Evolutionary conservation across 2,888 invertebrate genomes (phyloP).

Genomic region (Tenthredo livida): DNA sequence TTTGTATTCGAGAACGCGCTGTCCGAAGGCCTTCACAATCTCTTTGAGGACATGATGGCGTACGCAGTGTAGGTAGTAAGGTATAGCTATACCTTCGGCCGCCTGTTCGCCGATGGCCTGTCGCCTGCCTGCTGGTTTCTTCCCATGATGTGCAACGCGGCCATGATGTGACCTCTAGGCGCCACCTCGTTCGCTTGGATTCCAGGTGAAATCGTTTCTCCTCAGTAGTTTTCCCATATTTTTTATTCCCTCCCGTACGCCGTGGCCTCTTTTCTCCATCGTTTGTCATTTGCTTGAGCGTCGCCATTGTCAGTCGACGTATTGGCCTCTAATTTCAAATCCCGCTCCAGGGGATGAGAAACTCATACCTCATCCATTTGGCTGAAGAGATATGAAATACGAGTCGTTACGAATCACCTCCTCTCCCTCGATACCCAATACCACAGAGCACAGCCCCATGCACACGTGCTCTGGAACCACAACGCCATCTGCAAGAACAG

Average conservation of each 20-base stretch:
- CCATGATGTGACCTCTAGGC: slow-evolving; percentile 54
- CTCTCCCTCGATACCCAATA: background rate
- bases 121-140: slow-evolving; percentile 6
- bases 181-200: slow-evolving; percentile 42
- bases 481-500: slow-evolving; percentile 46
- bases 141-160: slow-evolving; percentile 47
- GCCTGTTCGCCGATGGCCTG: slow-evolving; percentile 19
- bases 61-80: slow-evolving; percentile 21
- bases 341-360: background rate
- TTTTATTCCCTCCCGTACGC: slow-evolving; percentile 4
- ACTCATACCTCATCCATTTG: background rate
- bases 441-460: background rate
- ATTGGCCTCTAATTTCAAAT: background rate
- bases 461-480: slow-evolving; percentile 32
- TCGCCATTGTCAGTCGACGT: background rate
- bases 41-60: slow-evolving; percentile 68
- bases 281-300: background rate
- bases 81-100: slow-evolving; percentile 21
- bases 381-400: background rate
- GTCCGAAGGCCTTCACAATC: slow-evolving; percentile 70
- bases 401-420: background rate
- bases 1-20: slow-evolving; percentile 73
- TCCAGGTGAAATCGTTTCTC: slow-evolving; percentile 37
- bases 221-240: slow-evolving; percentile 38
- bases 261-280: slow-evolving; percentile 23